Percentiles rank a stretch among this genome's conserved stretches.
Evolutionary conservation across 2,113 vertebrate species (phyloP).

Genomic region (Cairina moschata): DNA sequence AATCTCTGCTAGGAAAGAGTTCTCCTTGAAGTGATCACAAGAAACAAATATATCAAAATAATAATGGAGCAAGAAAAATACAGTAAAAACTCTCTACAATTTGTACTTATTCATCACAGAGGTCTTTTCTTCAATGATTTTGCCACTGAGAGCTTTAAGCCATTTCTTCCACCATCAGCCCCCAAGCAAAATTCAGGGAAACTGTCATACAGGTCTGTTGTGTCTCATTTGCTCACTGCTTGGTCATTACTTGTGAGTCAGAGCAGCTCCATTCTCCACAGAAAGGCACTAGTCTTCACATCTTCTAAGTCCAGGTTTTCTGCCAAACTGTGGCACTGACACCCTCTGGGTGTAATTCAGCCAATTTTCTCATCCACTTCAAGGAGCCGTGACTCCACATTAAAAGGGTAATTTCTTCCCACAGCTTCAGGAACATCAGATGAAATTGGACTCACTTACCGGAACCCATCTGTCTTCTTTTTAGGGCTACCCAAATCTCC

Average conservation of each 20-base stretch:
- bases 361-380: conserved; percentile 13
- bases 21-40: not conserved
- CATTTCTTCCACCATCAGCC: not conserved
- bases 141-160: not conserved
- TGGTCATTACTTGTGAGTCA: not conserved
- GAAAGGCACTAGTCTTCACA: not conserved
- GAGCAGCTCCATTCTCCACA: not conserved
- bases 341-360: not conserved
- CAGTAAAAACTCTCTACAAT: not conserved
- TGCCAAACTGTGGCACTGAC: not conserved
- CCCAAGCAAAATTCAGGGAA: not conserved
- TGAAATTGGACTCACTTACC: not conserved
- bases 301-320: not conserved
- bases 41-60: not conserved
- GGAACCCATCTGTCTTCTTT: not conserved
- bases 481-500: not conserved
- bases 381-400: not conserved
- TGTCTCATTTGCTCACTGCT: not conserved
- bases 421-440: not conserved
- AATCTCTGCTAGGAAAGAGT: not conserved
- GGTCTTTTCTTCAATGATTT: not conserved
- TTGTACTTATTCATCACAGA: not conserved
- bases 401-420: not conserved
- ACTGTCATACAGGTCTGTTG: not conserved
- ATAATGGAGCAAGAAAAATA: not conserved